phyloP scores from a whole-genome alignment of 2,888 invertebrate genomes.

The Drosophila ustulata region DNA sequence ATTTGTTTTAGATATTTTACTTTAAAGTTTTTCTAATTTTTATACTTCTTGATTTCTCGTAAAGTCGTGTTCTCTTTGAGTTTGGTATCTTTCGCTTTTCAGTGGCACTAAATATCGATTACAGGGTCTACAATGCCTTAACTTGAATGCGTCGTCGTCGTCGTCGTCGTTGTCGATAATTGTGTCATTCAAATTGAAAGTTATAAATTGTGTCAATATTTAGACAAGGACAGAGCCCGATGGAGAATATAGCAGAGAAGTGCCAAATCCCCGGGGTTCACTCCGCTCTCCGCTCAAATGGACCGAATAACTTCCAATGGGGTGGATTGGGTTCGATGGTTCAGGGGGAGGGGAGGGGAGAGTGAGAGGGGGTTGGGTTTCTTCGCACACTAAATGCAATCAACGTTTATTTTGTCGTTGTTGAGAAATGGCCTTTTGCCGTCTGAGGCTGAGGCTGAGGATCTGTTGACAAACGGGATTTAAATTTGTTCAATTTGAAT shows the following conservation, averaged over 20 bases:
- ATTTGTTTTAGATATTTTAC: too few species aligned
- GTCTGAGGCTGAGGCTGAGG: conserved; percentile 44
- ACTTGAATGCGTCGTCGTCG: conserved; percentile 23
- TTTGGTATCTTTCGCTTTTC: too few species aligned
- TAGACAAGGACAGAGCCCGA: conserved; percentile 55
- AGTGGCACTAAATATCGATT: not conserved
- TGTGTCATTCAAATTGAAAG: conserved; percentile 74
- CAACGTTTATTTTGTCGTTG: conserved; percentile 68
- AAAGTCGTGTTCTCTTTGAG: too few species aligned
- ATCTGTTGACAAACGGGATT: conserved; percentile 80
- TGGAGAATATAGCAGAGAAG: conserved; percentile 30
- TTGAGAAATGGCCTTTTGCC: conserved; percentile 18
- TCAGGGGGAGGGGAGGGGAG: not conserved
- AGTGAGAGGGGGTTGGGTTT: conserved; percentile 3
- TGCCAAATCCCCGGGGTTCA: conserved; percentile 58
- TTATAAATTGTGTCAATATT: conserved; percentile 80
- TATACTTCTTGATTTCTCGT: too few species aligned
- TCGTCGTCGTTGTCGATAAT: conserved; percentile 45
- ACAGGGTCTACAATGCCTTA: conserved; percentile 5
- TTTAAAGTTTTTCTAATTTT: too few species aligned
- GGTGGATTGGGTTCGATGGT: conserved; percentile 27
- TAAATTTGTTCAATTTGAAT: conserved; percentile 78
- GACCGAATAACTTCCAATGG: conserved; percentile 41
- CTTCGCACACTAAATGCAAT: conserved; percentile 60
- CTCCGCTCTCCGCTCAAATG: conserved; percentile 47